A percentile compares a stretch with the other conserved stretches of the same genome.
phyloP scores from a whole-genome alignment of 2,113 vertebrate species.

The Noturus placidus region DNA sequence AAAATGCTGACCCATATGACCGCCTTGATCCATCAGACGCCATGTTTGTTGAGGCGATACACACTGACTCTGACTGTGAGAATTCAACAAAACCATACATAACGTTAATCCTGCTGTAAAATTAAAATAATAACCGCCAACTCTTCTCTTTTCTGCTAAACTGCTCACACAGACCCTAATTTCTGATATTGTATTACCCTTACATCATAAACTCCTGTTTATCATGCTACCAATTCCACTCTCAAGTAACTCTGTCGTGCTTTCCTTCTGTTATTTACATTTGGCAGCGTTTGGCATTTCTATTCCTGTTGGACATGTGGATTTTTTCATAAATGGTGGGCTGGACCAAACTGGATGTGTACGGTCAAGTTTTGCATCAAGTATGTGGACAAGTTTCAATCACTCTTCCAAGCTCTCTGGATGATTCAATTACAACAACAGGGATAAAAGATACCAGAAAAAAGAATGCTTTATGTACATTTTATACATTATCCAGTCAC shows the following conservation, averaged over 20 bases:
- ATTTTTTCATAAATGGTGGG: conserved; percentile 92
- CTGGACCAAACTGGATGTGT: conserved; percentile 89
- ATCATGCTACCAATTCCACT: neutral
- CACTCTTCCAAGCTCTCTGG: neutral
- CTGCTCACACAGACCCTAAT: neutral
- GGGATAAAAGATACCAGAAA: neutral
- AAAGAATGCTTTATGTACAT: neutral
- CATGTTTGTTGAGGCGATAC: conserved; percentile 90
- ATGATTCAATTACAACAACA: neutral
- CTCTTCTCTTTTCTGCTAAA: neutral
- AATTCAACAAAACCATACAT: neutral
- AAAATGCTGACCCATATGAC: conserved; percentile 77
- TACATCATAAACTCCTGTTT: neutral
- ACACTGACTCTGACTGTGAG: conserved; percentile 94
- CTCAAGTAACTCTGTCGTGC: neutral
- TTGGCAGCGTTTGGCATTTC: conserved; percentile 90
- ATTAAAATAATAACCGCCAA: no score
- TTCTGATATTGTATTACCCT: neutral
- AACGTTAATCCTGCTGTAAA: neutral
- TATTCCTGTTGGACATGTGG: conserved; percentile 91
- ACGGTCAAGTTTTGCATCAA: conserved; percentile 65
- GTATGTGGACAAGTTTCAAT: conserved; percentile 53
- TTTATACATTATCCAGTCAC: neutral
- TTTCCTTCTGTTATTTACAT: neutral
- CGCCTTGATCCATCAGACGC: conserved; percentile 90